Conservation (phyloP, 2,113 vertebrate genomes). For the Dasyornis broadbenti region DNA sequence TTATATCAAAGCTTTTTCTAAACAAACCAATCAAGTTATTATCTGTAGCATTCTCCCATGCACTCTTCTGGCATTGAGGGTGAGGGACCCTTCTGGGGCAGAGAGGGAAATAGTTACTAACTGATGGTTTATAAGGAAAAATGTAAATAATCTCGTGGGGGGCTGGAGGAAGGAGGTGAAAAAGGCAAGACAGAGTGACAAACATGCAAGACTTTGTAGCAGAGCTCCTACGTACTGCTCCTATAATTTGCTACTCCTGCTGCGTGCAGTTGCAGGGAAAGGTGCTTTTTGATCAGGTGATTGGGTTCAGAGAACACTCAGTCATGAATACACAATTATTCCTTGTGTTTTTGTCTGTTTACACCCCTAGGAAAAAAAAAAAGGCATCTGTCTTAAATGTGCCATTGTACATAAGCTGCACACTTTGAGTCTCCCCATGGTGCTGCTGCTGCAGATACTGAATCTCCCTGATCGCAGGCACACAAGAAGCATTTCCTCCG, state of each 20-base stretch:
- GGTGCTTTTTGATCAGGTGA: constrained; percentile 22
- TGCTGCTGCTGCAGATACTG: background rate
- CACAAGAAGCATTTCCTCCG: background rate
- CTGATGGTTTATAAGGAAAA: background rate
- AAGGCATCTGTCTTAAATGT: background rate
- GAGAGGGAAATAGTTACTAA: background rate
- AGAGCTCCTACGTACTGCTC: background rate
- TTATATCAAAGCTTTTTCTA: background rate
- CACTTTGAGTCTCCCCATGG: background rate
- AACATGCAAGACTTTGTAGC: background rate
- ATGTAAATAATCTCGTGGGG: background rate
- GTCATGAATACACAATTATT: constrained; percentile 24
- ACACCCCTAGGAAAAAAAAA: background rate
- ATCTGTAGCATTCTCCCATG: rapidly evolving
- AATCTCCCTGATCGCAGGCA: background rate
- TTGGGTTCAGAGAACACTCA: background rate
- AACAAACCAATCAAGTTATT: background rate
- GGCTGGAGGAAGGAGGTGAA: background rate
- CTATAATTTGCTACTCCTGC: background rate
- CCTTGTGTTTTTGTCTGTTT: background rate
- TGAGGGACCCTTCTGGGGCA: background rate
- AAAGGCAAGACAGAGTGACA: background rate
- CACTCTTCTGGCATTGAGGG: background rate
- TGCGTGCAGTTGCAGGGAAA: background rate
- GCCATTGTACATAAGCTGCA: background rate